A percentile compares a stretch with the other conserved stretches of the same genome.
These are phyloP conservation scores for Eupithecia vulgata DNA, from an alignment of 2,888 invertebrate species.

Conservation along the genomic window DNA sequence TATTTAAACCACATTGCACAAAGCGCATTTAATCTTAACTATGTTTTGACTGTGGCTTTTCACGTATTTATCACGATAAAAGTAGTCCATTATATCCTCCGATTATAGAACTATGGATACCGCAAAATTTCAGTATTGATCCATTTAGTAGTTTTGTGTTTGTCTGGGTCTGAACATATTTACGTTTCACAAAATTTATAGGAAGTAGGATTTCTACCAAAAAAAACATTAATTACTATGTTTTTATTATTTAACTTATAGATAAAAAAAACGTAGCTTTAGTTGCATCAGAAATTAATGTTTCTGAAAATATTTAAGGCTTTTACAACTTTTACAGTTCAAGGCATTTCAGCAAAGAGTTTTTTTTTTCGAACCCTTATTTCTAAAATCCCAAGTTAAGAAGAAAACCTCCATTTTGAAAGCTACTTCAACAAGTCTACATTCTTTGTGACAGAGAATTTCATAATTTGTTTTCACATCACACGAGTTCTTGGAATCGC, in stretches of 20 bases:
- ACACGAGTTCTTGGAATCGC: conserved; percentile 16
- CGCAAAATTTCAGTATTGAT: not conserved
- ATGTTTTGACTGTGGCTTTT: not conserved
- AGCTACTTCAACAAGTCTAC: not conserved
- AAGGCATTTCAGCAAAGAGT: not conserved
- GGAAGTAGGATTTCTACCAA: not conserved
- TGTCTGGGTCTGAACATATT: too few relatives aligned
- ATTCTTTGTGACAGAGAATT: conserved; percentile 9
- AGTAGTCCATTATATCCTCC: not conserved
- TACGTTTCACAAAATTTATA: not conserved
- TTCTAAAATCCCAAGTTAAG: not conserved
- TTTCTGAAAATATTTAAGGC: not conserved
- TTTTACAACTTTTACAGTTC: not conserved
- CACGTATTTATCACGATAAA: not conserved
- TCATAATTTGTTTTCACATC: conserved; percentile 21
- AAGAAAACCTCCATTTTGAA: not conserved
- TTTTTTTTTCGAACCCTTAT: not conserved
- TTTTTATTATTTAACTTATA: not conserved
- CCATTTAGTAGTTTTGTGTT: not conserved
- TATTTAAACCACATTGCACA: not conserved
- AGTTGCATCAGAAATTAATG: not conserved
- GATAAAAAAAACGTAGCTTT: not conserved
- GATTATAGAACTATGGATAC: not conserved
- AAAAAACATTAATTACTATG: not conserved
- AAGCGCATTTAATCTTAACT: not conserved